A percentile compares a stretch with the other conserved stretches of the same genome.
Conservation (phyloP, 2,888 invertebrate species). For the Agrotis ipsilon region DNA sequence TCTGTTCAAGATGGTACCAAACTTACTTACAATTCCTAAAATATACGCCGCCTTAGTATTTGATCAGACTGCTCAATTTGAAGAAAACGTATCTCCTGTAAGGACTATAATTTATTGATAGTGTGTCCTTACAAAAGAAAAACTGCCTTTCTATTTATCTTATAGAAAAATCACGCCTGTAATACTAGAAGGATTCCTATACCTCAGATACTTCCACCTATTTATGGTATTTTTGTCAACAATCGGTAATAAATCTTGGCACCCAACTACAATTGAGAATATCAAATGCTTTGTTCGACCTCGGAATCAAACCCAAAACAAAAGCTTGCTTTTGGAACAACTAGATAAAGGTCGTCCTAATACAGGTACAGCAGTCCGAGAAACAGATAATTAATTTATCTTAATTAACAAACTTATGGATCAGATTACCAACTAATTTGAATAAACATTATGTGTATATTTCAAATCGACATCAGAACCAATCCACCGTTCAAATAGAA, state of each 20-base stretch:
- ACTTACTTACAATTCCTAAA: conserved; percentile 3
- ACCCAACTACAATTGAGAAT: too few relatives aligned
- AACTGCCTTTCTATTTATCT: too few relatives aligned
- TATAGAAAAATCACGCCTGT: too few relatives aligned
- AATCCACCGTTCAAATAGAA: conserved; percentile 34
- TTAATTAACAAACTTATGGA: conserved; percentile 1
- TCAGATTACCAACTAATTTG: conserved; percentile 11
- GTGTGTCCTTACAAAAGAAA: too few relatives aligned
- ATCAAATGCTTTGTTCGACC: neutral
- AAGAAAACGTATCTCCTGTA: too few relatives aligned
- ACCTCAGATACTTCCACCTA: too few relatives aligned
- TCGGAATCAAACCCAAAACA: neutral
- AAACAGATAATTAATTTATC: conserved; percentile 4
- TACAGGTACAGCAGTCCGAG: neutral
- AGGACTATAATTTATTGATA: too few relatives aligned
- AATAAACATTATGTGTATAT: conserved; percentile 15
- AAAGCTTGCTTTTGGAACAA: too few relatives aligned
- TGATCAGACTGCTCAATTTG: neutral
- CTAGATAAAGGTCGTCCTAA: neutral
- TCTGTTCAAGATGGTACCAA: conserved; percentile 12
- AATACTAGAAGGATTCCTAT: too few relatives aligned
- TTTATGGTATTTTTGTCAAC: neutral
- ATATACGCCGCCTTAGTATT: neutral
- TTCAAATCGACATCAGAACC: conserved; percentile 23
- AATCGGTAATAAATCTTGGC: too few relatives aligned